phyloP scores from a whole-genome alignment of 2,113 vertebrate genomes.

The Hiodon alosoides region DNA sequence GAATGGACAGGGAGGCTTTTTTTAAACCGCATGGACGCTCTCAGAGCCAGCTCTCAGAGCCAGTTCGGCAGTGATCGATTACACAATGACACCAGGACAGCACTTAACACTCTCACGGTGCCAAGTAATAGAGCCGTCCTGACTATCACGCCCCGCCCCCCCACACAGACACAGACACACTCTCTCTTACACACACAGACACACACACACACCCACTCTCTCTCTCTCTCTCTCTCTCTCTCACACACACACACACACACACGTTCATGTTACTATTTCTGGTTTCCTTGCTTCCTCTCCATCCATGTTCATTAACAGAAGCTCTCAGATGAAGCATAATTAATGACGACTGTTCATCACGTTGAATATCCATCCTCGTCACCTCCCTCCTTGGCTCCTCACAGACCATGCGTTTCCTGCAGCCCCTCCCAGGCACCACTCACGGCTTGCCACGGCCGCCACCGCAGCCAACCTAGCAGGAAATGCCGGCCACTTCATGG shows the following conservation, averaged over 20 bases:
- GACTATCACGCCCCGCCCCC: conserved; percentile 51
- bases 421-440: neutral
- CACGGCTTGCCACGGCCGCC: neutral
- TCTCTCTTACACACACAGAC: too few species aligned
- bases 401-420: neutral
- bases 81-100: conserved; percentile 65
- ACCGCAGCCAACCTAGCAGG: neutral
- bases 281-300: neutral
- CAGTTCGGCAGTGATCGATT: conserved; percentile 60
- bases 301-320: neutral
- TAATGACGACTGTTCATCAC: conserved; percentile 18
- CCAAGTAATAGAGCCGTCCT: conserved; percentile 67
- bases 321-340: conserved; percentile 9
- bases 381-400: neutral
- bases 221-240: neutral
- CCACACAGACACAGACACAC: neutral
- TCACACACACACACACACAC: too few species aligned
- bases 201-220: neutral
- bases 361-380: conserved; percentile 15
- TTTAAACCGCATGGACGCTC: conserved; percentile 52
- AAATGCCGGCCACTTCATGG: neutral
- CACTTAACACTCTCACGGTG: conserved; percentile 70
- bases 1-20: conserved; percentile 59
- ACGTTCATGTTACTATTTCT: too few species aligned
- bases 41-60: conserved; percentile 35